Conservation (phyloP, 64 coral and sea anemone genomes). For the Astreopora myriophthalma region DNA sequence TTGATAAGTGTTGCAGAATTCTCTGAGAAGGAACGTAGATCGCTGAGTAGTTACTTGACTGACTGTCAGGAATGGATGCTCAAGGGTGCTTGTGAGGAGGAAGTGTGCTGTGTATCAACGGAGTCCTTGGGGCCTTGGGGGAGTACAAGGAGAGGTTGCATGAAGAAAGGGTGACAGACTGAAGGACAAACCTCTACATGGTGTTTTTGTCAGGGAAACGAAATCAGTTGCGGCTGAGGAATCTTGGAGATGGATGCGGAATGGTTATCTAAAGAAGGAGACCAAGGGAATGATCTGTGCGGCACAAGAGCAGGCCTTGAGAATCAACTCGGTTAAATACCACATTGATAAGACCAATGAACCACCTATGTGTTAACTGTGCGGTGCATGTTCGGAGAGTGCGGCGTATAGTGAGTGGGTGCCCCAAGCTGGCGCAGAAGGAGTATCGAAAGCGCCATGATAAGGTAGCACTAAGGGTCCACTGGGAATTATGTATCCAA, state of each 20-base stretch:
- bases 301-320: constrained; percentile 50
- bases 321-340: constrained; percentile 8
- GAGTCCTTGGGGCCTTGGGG: background rate
- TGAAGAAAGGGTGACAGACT: background rate
- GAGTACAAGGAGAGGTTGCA: background rate
- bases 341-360: background rate
- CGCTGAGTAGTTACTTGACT: background rate
- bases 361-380: background rate
- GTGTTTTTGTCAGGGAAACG: background rate
- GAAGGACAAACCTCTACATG: constrained; percentile 28
- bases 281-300: constrained; percentile 29
- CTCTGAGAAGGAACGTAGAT: background rate
- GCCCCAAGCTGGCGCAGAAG: constrained; percentile 17
- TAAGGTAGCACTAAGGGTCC: background rate
- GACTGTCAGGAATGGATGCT: background rate
- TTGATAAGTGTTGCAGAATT: background rate
- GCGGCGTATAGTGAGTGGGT: constrained; percentile 14
- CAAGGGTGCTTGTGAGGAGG: background rate
- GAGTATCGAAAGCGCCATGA: constrained; percentile 56
- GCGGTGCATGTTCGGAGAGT: constrained; percentile 29
- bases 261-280: constrained; percentile 9
- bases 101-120: background rate
- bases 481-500: constrained; percentile 22
- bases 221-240: background rate
- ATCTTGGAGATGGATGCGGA: constrained; percentile 33